A percentile compares a stretch with the other conserved stretches of the same genome.
Evolutionary conservation across 2,113 vertebrate genomes (phyloP).

Genomic region (Lamprotornis superbus): DNA sequence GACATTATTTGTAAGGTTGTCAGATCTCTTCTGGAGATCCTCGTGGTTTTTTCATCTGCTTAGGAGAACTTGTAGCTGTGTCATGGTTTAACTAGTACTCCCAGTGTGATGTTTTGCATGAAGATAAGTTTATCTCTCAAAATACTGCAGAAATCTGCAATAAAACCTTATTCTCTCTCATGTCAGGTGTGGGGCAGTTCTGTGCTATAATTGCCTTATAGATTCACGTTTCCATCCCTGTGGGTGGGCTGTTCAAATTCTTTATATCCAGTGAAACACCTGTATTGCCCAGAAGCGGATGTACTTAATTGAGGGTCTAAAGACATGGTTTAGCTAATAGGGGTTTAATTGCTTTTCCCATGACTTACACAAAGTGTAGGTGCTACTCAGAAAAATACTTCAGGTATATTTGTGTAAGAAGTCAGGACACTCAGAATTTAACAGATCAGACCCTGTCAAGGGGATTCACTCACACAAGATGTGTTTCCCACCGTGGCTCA

Average conservation of each 20-base stretch:
- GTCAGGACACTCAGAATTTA: not conserved
- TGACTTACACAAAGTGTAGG: fast-evolving
- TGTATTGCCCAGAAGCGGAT: not conserved
- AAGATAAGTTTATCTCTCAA: not conserved
- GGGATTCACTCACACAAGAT: not conserved
- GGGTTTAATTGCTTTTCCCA: not conserved
- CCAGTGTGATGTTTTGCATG: not conserved
- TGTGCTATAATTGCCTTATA: not conserved
- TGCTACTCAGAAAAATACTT: not conserved
- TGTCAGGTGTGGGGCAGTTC: not conserved
- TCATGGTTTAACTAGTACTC: not conserved
- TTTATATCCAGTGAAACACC: not conserved
- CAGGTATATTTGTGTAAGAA: not conserved
- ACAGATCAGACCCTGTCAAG: no score
- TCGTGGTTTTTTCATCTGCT: not conserved
- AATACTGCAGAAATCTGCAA: not conserved
- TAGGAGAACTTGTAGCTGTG: not conserved
- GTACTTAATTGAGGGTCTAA: not conserved
- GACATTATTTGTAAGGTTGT: not conserved
- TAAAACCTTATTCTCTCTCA: not conserved
- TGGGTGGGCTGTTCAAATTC: not conserved
- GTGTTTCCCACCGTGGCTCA: not conserved
- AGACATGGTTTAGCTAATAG: not conserved
- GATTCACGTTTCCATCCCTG: not conserved
- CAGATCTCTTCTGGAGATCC: not conserved